Conservation (phyloP, 2,888 invertebrate species). For the Athalia rosae region DNA sequence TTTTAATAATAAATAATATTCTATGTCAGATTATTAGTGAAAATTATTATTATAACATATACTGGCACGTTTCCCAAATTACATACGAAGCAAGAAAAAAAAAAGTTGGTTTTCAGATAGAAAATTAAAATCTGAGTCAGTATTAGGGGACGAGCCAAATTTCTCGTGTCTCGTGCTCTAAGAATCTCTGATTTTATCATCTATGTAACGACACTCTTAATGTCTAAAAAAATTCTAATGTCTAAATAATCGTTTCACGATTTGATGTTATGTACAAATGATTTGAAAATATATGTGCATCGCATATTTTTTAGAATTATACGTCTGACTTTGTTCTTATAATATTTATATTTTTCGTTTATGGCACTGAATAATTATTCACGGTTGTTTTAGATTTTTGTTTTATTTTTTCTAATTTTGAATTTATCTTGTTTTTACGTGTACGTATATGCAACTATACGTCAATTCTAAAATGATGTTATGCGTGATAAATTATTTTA, state of each 20-base stretch:
- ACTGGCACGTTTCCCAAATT: conserved; percentile 60
- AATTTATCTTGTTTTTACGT: neutral
- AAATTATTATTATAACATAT: conserved; percentile 14
- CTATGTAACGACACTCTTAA: neutral
- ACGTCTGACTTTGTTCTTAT: neutral
- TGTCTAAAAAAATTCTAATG: conserved; percentile 40
- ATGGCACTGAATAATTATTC: conserved; percentile 32
- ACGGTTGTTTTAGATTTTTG: conserved; percentile 10
- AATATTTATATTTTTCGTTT: neutral
- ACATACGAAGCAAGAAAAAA: conserved; percentile 5
- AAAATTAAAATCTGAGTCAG: neutral
- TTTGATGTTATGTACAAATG: no score
- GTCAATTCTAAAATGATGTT: neutral
- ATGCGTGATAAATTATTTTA: neutral
- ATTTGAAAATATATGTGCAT: no score
- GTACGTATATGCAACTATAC: neutral
- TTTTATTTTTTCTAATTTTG: neutral
- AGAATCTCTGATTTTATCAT: conserved; percentile 12
- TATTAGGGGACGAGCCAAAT: neutral
- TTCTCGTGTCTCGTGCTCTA: neutral
- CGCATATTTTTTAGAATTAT: neutral
- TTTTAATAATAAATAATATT: neutral
- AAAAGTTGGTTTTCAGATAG: neutral
- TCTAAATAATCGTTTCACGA: neutral
- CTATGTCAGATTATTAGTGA: no score